These are phyloP conservation scores for Leucosticte australis DNA, from an alignment of 2,113 vertebrate genomes.

Conservation along the genomic window DNA sequence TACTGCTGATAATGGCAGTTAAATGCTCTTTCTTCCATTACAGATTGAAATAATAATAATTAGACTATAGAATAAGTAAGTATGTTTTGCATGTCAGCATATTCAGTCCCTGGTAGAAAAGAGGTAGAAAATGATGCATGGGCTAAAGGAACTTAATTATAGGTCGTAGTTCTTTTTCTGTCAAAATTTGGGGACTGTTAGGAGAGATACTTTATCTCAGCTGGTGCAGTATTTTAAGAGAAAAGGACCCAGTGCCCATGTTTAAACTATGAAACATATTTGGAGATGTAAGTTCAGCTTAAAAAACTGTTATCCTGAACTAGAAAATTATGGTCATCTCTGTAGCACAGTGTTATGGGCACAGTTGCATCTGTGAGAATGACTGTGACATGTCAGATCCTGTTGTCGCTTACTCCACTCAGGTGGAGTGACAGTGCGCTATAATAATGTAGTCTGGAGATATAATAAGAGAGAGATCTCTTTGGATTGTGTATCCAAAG, in stretches of 20 bases:
- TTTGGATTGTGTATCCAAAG: background rate
- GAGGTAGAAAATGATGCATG: background rate
- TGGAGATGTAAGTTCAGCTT: background rate
- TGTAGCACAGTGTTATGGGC: background rate
- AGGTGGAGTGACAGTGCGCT: background rate
- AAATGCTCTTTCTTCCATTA: background rate
- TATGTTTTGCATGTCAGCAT: background rate
- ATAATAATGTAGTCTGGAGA: background rate
- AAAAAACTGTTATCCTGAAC: background rate
- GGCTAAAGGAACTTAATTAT: background rate
- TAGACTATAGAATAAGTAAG: background rate
- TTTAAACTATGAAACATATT: background rate
- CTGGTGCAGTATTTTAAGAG: background rate
- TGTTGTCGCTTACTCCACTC: background rate
- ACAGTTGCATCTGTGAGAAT: background rate
- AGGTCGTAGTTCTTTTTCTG: background rate
- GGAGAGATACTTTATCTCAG: background rate
- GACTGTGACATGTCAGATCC: background rate
- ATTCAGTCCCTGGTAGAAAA: background rate
- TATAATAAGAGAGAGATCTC: background rate
- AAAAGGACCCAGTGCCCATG: background rate
- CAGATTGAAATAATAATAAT: background rate
- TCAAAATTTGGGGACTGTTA: background rate
- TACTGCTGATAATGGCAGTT: background rate
- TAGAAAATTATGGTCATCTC: background rate